phyloP scores from a whole-genome alignment of 2,797 vertebrate species.

The Parambassis ranga region DNA sequence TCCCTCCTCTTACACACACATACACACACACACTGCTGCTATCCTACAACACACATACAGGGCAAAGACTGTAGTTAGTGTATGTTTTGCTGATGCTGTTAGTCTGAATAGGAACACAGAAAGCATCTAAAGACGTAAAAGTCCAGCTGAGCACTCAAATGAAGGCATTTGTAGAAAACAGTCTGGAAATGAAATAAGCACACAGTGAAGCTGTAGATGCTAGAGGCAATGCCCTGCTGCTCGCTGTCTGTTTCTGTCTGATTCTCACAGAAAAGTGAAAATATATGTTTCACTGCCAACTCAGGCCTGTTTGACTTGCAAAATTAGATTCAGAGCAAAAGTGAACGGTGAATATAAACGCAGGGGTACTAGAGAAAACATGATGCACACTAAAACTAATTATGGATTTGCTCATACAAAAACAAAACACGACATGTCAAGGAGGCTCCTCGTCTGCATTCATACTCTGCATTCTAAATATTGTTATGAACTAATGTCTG shows the following conservation, averaged over 20 bases:
- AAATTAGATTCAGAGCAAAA: constrained; percentile 24
- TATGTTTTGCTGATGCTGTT: constrained; percentile 8
- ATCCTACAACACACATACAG: not conserved
- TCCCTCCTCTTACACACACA: not conserved
- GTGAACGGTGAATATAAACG: not conserved
- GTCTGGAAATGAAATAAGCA: constrained; percentile 28
- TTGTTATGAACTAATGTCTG: too few relatives aligned
- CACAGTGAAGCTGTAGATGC: not conserved
- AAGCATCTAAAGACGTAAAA: constrained; percentile 29
- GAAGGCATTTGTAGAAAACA: constrained; percentile 38
- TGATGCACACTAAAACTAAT: not conserved
- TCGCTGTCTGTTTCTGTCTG: constrained; percentile 10
- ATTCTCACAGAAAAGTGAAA: not conserved
- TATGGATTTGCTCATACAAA: not conserved
- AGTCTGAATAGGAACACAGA: constrained; percentile 15
- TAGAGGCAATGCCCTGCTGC: constrained; percentile 3
- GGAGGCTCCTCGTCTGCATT: too few relatives aligned
- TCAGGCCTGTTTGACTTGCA: constrained; percentile 12
- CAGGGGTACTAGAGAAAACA: not conserved
- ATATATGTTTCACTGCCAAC: not conserved
- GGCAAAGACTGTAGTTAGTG: constrained; percentile 14
- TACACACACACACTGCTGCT: not conserved
- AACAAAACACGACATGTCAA: not conserved
- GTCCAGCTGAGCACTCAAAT: constrained; percentile 33
- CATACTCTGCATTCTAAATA: too few relatives aligned